Conservation (phyloP, 2,113 vertebrate species). For the Seriola dumerili region DNA sequence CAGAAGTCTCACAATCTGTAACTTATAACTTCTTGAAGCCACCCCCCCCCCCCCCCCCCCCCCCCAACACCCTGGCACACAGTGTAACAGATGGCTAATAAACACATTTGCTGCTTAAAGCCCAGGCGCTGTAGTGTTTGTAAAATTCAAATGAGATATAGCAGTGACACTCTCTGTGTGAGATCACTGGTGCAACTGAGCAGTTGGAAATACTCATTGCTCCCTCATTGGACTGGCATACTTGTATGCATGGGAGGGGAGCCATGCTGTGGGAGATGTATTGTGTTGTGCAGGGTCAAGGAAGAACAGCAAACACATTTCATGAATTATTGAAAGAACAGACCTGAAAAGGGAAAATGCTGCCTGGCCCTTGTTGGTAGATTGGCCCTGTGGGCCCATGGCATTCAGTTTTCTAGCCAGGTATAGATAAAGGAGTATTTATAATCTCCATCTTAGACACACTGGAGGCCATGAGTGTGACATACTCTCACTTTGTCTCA, state of each 20-base stretch:
- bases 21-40: constrained; percentile 70
- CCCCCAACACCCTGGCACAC: constrained; percentile 49
- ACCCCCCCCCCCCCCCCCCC: neutral
- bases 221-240: constrained; percentile 61
- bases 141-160: constrained; percentile 80
- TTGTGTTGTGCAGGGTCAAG: constrained; percentile 72
- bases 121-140: constrained; percentile 66
- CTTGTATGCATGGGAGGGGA: constrained; percentile 62
- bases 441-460: constrained; percentile 35
- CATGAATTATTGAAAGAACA: constrained; percentile 79
- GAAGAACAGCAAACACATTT: constrained; percentile 69
- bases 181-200: constrained; percentile 72
- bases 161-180: constrained; percentile 70
- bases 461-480: constrained; percentile 29
- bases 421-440: constrained; percentile 36
- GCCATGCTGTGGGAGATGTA: constrained; percentile 65
- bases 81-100: constrained; percentile 81
- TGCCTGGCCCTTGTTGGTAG: constrained; percentile 49
- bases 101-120: constrained; percentile 79
- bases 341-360: constrained; percentile 48
- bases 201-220: constrained; percentile 66
- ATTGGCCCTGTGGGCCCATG: constrained; percentile 49
- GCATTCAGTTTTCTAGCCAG: constrained; percentile 44
- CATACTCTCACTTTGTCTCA: constrained; percentile 26
- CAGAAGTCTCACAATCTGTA: constrained; percentile 71